Base-by-base conservation (phyloP, 2,113 vertebrate species). In the Sterrhoptilus dennistouni region DNA sequence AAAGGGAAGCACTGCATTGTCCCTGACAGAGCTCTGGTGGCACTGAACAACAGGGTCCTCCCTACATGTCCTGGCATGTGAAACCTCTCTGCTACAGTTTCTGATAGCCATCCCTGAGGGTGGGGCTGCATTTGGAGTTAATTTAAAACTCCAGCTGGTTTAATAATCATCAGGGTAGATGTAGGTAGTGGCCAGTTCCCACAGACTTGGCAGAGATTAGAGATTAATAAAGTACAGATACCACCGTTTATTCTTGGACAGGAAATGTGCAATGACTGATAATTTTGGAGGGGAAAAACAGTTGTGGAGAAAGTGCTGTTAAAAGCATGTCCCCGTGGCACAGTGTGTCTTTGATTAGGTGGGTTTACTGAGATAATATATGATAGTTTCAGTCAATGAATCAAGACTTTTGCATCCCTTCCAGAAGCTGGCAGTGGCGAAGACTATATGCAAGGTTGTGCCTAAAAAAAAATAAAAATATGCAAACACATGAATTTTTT, bases 31-130 rank as follows among this genome's bases (percentile, higher is more conserved):
- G 24, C 18, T 21, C 40, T 5, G 3, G 5, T 54, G 40, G 11
- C 61, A 19, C 2, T 0, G 19, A 21, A 18, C 33, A 28, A 2
- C 0, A 4, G 16, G 8, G 4, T 83, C 14, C 31, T 11, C 12
- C 56, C 28, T 11, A 9, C 4, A 0, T 49, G 8, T 14, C 45
- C 25, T 2, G 5, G 8, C 24, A 22, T 0, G 0, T n/a, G 12
- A 53, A 88, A 25, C 19, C 40, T 13, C 27, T 36, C 31, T 72
- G 52, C 53, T 50, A 15, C 1, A 0, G 10, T n/a, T 68, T 77
- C 42, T 77, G 35, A 70, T 74, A 82, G 35, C 42, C 14, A 18
- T 17, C 18, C 24, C 36, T 50, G 8, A 31, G 35, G 3, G 0
- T 42, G 31, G 31, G 14, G 14, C 31, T 89, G 49, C 24, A 17